Evolutionary conservation across 2,797 vertebrate species (phyloP).

Genomic region (Pangasius larnaudii): DNA sequence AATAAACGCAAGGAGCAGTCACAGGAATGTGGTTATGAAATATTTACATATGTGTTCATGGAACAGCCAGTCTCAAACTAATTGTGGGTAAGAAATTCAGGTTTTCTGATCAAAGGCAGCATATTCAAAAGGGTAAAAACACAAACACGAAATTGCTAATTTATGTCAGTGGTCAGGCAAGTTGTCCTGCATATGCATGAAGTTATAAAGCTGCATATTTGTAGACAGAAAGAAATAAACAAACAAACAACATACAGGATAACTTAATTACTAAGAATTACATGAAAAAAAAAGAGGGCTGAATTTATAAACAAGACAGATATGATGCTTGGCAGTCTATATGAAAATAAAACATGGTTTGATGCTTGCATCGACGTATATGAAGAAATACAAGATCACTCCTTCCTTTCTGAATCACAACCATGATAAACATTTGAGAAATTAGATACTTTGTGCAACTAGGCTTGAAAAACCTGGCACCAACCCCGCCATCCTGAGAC

Average conservation of each 20-base stretch:
- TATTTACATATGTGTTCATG: neutral
- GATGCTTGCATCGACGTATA: neutral
- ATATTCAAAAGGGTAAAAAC: conserved; percentile 23
- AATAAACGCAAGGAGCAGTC: neutral
- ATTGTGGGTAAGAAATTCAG: neutral
- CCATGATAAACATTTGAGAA: conserved; percentile 46
- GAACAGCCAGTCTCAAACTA: neutral
- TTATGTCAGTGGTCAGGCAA: conserved; percentile 41
- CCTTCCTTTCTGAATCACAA: conserved; percentile 24
- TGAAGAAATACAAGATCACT: neutral
- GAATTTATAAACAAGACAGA: neutral
- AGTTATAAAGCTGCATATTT: conserved; percentile 9
- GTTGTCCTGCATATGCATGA: conserved; percentile 44
- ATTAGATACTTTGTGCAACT: conserved; percentile 42
- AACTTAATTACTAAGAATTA: neutral
- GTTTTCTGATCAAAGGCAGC: conserved; percentile 15
- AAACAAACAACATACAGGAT: neutral
- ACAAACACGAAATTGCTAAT: conserved; percentile 23
- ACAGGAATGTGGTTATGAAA: neutral
- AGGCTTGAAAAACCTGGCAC: conserved; percentile 23
- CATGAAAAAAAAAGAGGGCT: neutral
- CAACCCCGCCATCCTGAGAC: neutral
- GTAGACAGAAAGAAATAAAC: neutral
- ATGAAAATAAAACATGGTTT: conserved; percentile 23
- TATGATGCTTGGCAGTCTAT: neutral